phyloP scores from a whole-genome alignment of 2,113 vertebrate genomes.

The Pangasianodon hypophthalmus region DNA sequence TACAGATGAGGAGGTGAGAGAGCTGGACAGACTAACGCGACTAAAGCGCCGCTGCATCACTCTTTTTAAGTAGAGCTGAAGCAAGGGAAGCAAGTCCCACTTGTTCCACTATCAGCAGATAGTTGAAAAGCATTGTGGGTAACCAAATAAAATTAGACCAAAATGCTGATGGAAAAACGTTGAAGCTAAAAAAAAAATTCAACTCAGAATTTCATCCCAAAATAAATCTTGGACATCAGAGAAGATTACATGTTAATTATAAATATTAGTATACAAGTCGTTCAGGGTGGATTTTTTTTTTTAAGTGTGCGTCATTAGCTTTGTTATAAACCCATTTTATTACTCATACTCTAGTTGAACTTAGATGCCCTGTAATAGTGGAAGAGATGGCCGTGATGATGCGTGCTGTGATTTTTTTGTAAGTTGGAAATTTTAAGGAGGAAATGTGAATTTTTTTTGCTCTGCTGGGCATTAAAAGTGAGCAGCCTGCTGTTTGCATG shows the following conservation, averaged over 20 bases:
- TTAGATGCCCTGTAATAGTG: not conserved
- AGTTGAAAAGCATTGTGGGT: not conserved
- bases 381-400: not conserved
- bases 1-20: not conserved
- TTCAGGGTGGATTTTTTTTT: not conserved
- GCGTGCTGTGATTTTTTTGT: not conserved
- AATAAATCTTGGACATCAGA: not conserved
- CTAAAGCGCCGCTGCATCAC: not conserved
- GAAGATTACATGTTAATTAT: not conserved
- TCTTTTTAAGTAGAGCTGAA: not conserved
- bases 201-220: not conserved
- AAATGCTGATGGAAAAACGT: not conserved
- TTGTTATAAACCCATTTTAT: not conserved
- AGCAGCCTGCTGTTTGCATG: conserved; percentile 26
- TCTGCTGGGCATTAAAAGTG: not conserved
- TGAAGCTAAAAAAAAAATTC: not conserved
- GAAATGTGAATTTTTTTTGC: conserved; percentile 19
- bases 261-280: not conserved
- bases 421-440: not conserved
- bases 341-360: not conserved
- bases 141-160: not conserved
- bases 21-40: not conserved
- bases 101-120: not conserved
- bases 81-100: not conserved
- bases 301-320: not conserved